Evolutionary conservation across 2,888 invertebrate genomes (phyloP), one percentile per base, ranked within the genome.

Genomic region (Desoria tigrina): DNA sequence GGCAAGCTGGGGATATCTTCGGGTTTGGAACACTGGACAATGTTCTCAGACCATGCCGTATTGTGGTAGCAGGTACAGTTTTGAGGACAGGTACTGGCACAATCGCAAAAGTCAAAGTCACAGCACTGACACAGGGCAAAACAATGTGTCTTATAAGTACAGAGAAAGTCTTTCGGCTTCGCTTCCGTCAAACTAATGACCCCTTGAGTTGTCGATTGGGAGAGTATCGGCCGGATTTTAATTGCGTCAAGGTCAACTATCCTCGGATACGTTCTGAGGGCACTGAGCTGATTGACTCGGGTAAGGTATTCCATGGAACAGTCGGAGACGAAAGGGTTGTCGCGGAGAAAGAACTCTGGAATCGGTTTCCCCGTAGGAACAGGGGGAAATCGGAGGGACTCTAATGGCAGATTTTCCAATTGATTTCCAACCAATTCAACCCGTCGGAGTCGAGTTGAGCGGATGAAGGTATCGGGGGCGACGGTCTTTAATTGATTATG

Each of bases 301-400:
- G 93, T 93, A 78, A 94, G 82, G 95, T 94, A 96, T 79, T 94
- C 94, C 87, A 94, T 92, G 76, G 91, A 91, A 84, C 95, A 96
- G 80, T 94, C 92, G 79, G 95, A 96, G 77, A 90, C 88, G 80
- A 94, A 93, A 42, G 94, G 94, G 84, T 96, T 96, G 59, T 91
- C 92, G 45, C 92, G 92, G 69, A 95, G 90, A 81, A 91, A 93
- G 82, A 95, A 92, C 82, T 93, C 91, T 16, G 94, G 93, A 74
- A 92, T 82, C 60, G 88, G 83, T 80, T 84, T 85, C 77, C 86
- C 86, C 72, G 85, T 85, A 1, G 85, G 83, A 65, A 92, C 88
- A 63, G 89, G 89, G 74, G 89, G 87, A 42, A 75, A 64, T 74
- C 87, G 85, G 73, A 94, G 83, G 69, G 94, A 90, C 80, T 91